These are phyloP conservation scores for Drosophila setosimentum DNA, from an alignment of 2,888 invertebrate species.

Conservation along the genomic window DNA sequence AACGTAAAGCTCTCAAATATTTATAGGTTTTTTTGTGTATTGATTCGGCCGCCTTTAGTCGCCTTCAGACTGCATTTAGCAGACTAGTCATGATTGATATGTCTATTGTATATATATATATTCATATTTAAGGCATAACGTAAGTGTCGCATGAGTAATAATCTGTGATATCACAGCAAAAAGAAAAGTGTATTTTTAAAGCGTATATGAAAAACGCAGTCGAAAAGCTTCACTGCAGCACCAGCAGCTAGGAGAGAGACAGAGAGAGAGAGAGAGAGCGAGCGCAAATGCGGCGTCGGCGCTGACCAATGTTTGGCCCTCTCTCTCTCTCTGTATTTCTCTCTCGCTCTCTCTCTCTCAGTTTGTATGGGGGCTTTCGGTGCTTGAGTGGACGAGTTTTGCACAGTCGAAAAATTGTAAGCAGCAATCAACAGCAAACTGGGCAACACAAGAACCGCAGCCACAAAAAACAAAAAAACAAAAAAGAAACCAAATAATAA, in stretches of 20 bases:
- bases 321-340: conserved; percentile 24
- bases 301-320: conserved; percentile 23
- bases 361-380: conserved; percentile 34
- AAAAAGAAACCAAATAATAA: conserved; percentile 23
- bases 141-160: conserved; percentile 58
- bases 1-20: conserved; percentile 14
- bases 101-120: background rate
- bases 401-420: conserved; percentile 73
- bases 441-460: conserved; percentile 52
- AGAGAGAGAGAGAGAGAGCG: background rate
- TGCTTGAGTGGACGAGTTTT: conserved; percentile 67
- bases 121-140: conserved; percentile 44
- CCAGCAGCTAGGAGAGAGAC: conserved; percentile 9
- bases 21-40: background rate
- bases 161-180: conserved; percentile 21
- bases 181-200: conserved; percentile 37
- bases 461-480: conserved; percentile 34
- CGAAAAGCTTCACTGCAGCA: conserved; percentile 55
- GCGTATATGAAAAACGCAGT: conserved; percentile 20
- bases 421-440: conserved; percentile 68
- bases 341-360: conserved; percentile 20
- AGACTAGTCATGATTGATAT: conserved; percentile 30
- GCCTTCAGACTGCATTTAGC: conserved; percentile 40
- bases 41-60: conserved; percentile 3
- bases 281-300: conserved; percentile 56